Base-by-base conservation (phyloP, 2,888 invertebrate genomes). In the Phanerotoma sp. region DNA sequence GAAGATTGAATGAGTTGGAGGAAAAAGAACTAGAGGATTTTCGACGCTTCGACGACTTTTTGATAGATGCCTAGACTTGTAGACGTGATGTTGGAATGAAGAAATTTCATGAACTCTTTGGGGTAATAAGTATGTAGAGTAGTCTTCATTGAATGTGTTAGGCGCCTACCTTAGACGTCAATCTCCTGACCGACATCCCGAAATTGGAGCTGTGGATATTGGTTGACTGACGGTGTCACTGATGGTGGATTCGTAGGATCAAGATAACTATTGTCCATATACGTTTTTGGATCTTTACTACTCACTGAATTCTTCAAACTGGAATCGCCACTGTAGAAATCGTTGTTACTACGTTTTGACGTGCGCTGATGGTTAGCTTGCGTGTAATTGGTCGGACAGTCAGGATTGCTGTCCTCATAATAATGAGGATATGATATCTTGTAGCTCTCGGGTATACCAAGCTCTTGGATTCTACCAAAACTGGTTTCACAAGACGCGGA, bases 161-260 rank as follows among this genome's bases (percentile, higher is more conserved):
- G 22, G 41, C 38, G 75, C 78, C 73, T 73, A 77, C 79, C 81
- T 73, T 81, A 85, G 74, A 85, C 85, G 75, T 85, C 84, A 71
- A 85, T 85, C 72, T 85, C 85, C 74, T 84, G 83, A 64, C 84
- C 84, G 63, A 86, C 82, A 73, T 86, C 85, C 73, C 84, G 83
- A 77, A 86, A 86, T 75, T 83, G 84, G 67, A 85, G 78, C 68
- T 85, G 84, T 53, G 85, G 82, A 73, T 85, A 85, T 74, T 85
- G 84, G 70, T 84, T 83, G 77, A 69, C 64, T 62, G 47, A n/a
- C 38, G 32, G 21, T 21, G 52, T 55, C 13, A 51, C 47, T 40
- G 45, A 30, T 11, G 56, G 45, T 20, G 56, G 52, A 11, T 48
- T 56, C 9, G 58, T 41, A 40, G 49, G 5, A 20, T 41, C 16